Evolutionary conservation across 2,113 vertebrate species (phyloP), one percentile per base, ranked within the genome.

Genomic region (Ciconia maguari): DNA sequence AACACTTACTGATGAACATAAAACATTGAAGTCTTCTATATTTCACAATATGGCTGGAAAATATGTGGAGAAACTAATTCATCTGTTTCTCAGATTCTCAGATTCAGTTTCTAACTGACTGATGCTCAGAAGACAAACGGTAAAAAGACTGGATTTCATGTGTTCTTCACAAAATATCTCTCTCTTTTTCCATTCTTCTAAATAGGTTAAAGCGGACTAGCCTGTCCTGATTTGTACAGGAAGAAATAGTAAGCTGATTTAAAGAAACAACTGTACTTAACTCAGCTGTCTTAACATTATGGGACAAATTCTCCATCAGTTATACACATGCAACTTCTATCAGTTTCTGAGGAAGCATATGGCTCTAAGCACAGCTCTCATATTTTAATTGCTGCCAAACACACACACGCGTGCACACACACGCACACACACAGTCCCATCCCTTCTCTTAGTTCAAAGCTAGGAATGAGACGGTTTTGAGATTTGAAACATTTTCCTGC

Each of bases 301-400:
- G 27, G 75, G 61, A 75, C 76, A 93, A 88, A 81, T 87, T 94
- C 72, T 88, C 57, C 87, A 61, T 69, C 87, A 71, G 68, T 90
- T 86, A 58, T 58, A 41, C 79, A 90, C 52, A 64, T 54, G 81
- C 77, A 77, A 91, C 48, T 93, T 82, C 76, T 94, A 94, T 85
- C 94, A 89, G 34, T 87, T 90, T 90, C 61, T 90, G 72, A 91
- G 87, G 71, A 91, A 94, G 84, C 94, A 94, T 72, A 83, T 89
- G 89, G 89, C 49, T 92, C 36, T 87, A 61, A 89, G 83, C 41
- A 82, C 27, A 72, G 21, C 44, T 76, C 77, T 94, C 61, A 18
- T 64, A 72, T 87, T 96, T 92, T 91, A 71, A 61, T 89, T 96
- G 76, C 69, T 93, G 94, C 95, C 96, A 96, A 96, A 60, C 46